Conservation (phyloP, 2,888 invertebrate genomes). For the Lasioglossum calceatum region DNA sequence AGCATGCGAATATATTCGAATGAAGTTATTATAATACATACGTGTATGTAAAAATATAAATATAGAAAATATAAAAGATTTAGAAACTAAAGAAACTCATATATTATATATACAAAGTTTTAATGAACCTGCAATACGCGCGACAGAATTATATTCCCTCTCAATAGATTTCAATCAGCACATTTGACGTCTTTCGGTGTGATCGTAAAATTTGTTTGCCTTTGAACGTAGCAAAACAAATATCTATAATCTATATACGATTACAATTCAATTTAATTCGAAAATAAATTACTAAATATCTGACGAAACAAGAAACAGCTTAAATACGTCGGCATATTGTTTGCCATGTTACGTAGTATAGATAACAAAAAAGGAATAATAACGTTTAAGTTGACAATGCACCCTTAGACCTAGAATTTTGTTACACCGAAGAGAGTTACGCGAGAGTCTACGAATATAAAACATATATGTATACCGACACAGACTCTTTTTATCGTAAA, state of each 20-base stretch:
- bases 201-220: conserved; percentile 32
- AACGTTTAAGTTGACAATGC: conserved; percentile 53
- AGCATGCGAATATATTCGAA: conserved; percentile 14
- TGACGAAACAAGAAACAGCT: conserved; percentile 39
- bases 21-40: not conserved
- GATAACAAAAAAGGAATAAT: conserved; percentile 35
- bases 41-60: conserved; percentile 14
- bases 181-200: conserved; percentile 45
- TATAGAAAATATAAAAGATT: conserved; percentile 22
- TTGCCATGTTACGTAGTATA: conserved; percentile 36
- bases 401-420: conserved; percentile 52
- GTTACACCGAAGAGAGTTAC: conserved; percentile 43
- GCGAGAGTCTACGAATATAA: conserved; percentile 61
- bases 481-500: conserved; percentile 34
- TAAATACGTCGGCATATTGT: conserved; percentile 11
- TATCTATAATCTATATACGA: not conserved
- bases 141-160: conserved; percentile 23
- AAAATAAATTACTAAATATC: conserved; percentile 46
- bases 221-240: conserved; percentile 28
- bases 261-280: conserved; percentile 17
- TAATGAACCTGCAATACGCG: conserved; percentile 29
- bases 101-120: conserved; percentile 38
- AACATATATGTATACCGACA: conserved; percentile 51
- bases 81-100: conserved; percentile 11
- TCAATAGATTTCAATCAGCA: conserved; percentile 39